A percentile compares a stretch with the other conserved stretches of the same genome.
Evolutionary conservation across 1,140 invertebrate genomes (phyloP).

Genomic region (Physella acuta): DNA sequence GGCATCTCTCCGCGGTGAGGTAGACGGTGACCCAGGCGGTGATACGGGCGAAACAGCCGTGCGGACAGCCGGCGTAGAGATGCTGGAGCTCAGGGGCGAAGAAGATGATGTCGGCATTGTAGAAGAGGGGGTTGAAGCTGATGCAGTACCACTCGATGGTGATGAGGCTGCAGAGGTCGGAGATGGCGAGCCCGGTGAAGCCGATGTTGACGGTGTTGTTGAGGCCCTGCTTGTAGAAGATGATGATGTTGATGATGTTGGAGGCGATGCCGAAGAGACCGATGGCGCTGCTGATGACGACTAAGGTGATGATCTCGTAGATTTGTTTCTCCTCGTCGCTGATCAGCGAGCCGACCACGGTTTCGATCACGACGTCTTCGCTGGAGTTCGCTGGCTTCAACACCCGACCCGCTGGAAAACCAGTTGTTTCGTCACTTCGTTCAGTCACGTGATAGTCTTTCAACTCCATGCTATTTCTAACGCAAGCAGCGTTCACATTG

Average conservation of each 20-base stretch:
- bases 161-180: background rate
- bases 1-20: background rate
- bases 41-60: background rate
- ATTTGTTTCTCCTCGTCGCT: slow-evolving; percentile 1
- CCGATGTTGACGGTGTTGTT: background rate
- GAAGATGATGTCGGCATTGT: background rate
- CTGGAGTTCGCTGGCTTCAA: too few species aligned
- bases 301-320: background rate
- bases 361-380: too few species aligned
- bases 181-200: background rate
- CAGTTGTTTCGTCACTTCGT: too few species aligned
- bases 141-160: background rate
- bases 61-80: background rate
- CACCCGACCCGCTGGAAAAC: too few species aligned
- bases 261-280: background rate
- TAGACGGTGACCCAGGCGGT: background rate
- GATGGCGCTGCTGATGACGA: background rate
- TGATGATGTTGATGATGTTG: background rate
- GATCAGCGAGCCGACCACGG: too few species aligned
- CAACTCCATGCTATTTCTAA: too few species aligned
- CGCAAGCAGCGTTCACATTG: too few species aligned
- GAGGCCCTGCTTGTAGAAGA: background rate
- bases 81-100: background rate
- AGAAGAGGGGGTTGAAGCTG: background rate
- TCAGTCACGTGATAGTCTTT: too few species aligned